Percentiles rank a stretch among this genome's conserved stretches.
phyloP scores from a whole-genome alignment of 2,113 vertebrate species.

The Antechinus flavipes region DNA sequence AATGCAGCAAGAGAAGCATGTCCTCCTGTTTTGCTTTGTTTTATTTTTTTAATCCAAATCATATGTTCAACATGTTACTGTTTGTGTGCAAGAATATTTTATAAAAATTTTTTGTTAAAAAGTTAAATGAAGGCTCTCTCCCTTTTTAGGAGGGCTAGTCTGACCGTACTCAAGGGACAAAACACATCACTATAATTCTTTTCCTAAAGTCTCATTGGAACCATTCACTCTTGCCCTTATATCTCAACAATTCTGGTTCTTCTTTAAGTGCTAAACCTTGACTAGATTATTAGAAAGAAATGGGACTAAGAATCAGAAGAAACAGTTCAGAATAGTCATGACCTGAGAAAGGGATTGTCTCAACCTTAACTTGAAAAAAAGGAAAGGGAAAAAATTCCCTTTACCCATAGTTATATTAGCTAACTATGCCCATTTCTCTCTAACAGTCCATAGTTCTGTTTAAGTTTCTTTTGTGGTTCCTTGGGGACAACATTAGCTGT shows the following conservation, averaged over 20 bases:
- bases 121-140: background rate
- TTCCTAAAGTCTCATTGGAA: background rate
- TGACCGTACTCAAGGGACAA: background rate
- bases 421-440: background rate
- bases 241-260: slow-evolving; percentile 6
- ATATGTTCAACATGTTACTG: background rate
- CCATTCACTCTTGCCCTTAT: background rate
- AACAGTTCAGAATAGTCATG: background rate
- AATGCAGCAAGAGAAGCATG: background rate
- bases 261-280: slow-evolving; percentile 4
- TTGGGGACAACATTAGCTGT: background rate
- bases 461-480: background rate
- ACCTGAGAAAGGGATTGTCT: background rate
- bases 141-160: background rate
- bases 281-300: background rate
- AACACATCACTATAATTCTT: background rate
- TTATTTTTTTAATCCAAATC: background rate
- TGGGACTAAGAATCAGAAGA: background rate
- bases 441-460: background rate
- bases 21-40: background rate
- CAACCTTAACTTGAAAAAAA: background rate
- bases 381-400: background rate
- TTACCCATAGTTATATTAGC: background rate
- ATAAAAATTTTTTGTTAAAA: background rate
- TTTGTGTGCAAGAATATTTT: background rate